phyloP scores from a whole-genome alignment of 2,797 vertebrate species.

The Loris lydekkerianus region DNA sequence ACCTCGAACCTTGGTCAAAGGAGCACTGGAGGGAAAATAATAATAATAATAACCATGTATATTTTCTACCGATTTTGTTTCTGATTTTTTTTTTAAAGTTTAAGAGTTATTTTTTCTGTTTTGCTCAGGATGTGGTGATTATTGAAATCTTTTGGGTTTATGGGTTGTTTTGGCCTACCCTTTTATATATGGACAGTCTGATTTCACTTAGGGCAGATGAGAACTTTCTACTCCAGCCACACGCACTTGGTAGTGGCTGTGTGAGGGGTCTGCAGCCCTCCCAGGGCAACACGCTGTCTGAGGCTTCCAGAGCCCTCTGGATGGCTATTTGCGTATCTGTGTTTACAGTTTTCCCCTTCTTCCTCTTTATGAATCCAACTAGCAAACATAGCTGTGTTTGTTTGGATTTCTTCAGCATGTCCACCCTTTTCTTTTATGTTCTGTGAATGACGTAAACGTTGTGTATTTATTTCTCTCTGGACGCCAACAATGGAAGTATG shows the following conservation, averaged over 20 bases:
- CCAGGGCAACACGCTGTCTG: not conserved
- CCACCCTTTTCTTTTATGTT: conserved; percentile 50
- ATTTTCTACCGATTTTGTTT: not conserved
- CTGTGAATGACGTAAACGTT: conserved; percentile 30
- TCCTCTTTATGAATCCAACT: conserved; percentile 64
- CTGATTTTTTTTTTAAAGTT: not conserved
- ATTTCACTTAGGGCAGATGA: not conserved
- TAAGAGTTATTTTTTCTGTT: not conserved
- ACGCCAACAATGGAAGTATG: not conserved
- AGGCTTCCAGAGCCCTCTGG: conserved; percentile 4
- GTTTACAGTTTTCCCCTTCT: conserved; percentile 61
- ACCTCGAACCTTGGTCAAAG: conserved; percentile 35
- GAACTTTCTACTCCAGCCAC: not conserved
- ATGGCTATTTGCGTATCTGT: not conserved
- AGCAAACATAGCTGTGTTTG: conserved; percentile 49
- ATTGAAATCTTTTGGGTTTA: not conserved
- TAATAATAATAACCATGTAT: not conserved
- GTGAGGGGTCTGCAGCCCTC: not conserved
- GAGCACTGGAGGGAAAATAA: conserved; percentile 16
- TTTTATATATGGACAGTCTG: not conserved
- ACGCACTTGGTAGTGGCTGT: not conserved
- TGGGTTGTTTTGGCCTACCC: not conserved
- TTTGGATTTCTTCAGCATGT: conserved; percentile 67
- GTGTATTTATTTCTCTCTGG: conserved; percentile 62
- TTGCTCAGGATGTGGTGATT: not conserved